Base-by-base conservation (phyloP, 2,888 invertebrate genomes). In the Amorpha juglandis region DNA sequence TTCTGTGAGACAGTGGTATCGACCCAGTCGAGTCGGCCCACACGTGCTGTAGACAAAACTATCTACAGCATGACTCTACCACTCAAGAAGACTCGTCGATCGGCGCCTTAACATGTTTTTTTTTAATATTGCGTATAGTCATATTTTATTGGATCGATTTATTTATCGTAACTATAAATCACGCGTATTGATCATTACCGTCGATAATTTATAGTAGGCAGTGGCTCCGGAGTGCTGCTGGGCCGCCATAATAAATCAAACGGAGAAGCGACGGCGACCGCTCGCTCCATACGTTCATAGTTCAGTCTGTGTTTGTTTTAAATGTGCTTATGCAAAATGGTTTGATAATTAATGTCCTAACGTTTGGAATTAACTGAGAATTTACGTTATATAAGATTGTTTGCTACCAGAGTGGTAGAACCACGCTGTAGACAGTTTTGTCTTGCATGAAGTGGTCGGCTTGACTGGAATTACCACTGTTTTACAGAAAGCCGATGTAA, bases 111-210 rank as follows among this genome's bases (percentile, higher is more conserved):
- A 6, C 14, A 7, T 52, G 21, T 7, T 16, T 8, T 58, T 16
- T 58, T 19, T 58, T 19, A 19, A 42, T 58, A 58, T 42, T 58
- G 4, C 19, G 58, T 38, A 42, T 58, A 38, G 58, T 33, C 9
- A 63, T 58, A 58, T 19, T 21, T 78, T 70, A 79, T 79, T 78
- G 78, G 80, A 86, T 86, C 82, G 88, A 88, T 90, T 86, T 89
- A 87, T 90, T 87, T 87, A 88, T 89, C 82, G 86, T 82, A 79
- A 81, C 79, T 79, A 91, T 92, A 91, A 91, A 92, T 92, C 91
- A 91, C 77, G 77, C 73, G 82, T 77, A 79, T 80, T 82, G 90
- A 90, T 91, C 91, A 90, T 91, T 91, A 89, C 89, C 81, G 86
- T 86, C 85, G 84, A 84, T 91, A 87, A 91, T 91, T 90, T 91